Base-by-base conservation (phyloP, 2,113 vertebrate species). In the Manacus vitellinus region DNA sequence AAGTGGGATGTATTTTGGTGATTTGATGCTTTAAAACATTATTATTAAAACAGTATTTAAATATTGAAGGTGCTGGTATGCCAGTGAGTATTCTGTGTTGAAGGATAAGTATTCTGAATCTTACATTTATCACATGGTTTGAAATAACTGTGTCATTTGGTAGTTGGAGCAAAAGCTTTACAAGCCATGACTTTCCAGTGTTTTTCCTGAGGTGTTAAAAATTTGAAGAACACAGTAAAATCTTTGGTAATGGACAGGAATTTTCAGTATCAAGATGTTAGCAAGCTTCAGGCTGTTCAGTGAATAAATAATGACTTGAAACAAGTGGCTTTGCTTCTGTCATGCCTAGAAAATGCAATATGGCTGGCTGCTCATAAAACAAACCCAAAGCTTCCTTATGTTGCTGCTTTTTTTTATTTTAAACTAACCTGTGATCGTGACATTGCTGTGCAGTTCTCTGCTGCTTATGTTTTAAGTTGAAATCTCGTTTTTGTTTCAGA, bases 401-500 rank as follows among this genome's bases (percentile, higher is more conserved):
- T 97, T 96, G 92, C 81, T 73, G 92, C 96, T 88, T 89, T 95
- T 86, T 87, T 87, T 94, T 92, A 52, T 96, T 97, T 97, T 96
- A 88, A 97, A 95, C 96, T 96, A 98, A 97, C 94, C 94, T 96
- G 85, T 97, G 84, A 98, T 97, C 97, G 37, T 97, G 94, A 97
- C 98, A 94, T 98, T 98, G 96, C 97, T 97, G 95, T 98, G 97
- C 98, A 98, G 97, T 98, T 97, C 97, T 98, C 97, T 97, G 97
- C 98, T 98, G 97, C 97, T 98, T 98, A 90, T 96, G 98, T 98
- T 98, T 98, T 98, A 98, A 98, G 98, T 98, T 98, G 97, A 97
- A 99, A 97, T 99, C 97, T 98, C 97, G 17, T 99, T 99, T 99
- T 98, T 99, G 98, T 99, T 99, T 98, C 99, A 99, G 99, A 99